A percentile compares a stretch with the other conserved stretches of the same genome.
Conservation (phyloP, 2,113 vertebrate genomes). For the Electrona antarctica region DNA sequence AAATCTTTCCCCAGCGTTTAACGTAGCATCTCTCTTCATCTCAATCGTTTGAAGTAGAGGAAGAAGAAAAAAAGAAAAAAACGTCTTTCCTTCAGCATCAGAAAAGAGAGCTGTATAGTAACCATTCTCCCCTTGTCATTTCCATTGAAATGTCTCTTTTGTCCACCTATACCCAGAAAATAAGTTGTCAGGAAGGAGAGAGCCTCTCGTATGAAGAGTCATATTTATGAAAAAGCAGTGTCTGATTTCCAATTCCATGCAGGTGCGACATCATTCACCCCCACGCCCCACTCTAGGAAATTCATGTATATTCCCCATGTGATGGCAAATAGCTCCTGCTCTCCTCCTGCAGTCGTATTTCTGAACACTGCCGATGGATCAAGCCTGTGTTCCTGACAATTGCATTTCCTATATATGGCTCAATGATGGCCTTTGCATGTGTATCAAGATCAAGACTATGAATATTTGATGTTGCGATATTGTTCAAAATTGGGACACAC, state of each 20-base stretch:
- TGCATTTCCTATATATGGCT: slow-evolving; percentile 65
- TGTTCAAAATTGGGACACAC: slow-evolving; percentile 54
- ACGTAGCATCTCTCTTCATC: slow-evolving; percentile 38
- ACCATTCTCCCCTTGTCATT: slow-evolving; percentile 58
- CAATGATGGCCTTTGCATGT: slow-evolving; percentile 64
- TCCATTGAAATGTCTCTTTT: slow-evolving; percentile 62
- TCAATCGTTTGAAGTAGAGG: slow-evolving; percentile 2
- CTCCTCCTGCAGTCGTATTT: slow-evolving; percentile 47
- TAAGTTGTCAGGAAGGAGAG: slow-evolving; percentile 70
- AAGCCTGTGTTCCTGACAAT: slow-evolving; percentile 61
- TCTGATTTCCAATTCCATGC: slow-evolving; percentile 70
- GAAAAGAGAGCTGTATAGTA: slow-evolving; percentile 21
- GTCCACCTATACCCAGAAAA: slow-evolving; percentile 65
- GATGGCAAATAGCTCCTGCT: slow-evolving; percentile 64
- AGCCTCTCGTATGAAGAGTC: slow-evolving; percentile 59
- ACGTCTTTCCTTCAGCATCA: too few relatives aligned
- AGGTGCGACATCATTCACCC: slow-evolving; percentile 73
- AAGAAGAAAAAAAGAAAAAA: too few relatives aligned
- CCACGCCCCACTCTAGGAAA: slow-evolving; percentile 64
- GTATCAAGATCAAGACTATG: slow-evolving; percentile 65
- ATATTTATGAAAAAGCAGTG: slow-evolving; percentile 73
- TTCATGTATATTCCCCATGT: slow-evolving; percentile 65
- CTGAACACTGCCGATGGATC: slow-evolving; percentile 55
- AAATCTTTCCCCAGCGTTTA: slow-evolving; percentile 54
- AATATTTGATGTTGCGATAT: slow-evolving; percentile 72